Percentiles rank a stretch among this genome's conserved stretches.
These are phyloP conservation scores for Ifrita kowaldi DNA, from an alignment of 2,113 vertebrate species.

Conservation along the genomic window DNA sequence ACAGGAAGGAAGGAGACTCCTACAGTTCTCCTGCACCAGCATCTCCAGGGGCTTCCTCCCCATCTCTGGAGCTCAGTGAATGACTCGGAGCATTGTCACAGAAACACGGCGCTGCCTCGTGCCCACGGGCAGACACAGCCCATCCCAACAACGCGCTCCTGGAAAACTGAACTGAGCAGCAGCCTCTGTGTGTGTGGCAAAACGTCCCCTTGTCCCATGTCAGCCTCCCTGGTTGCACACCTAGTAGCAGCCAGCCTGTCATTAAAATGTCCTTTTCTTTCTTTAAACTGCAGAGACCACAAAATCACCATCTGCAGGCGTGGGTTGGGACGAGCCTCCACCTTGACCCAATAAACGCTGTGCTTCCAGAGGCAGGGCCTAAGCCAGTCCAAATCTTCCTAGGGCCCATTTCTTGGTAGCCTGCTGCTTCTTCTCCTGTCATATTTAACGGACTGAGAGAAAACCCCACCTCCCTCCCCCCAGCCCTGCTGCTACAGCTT, in stretches of 20 bases:
- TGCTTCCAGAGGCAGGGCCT: background rate
- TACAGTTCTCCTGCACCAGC: background rate
- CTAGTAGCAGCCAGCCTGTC: background rate
- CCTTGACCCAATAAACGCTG: background rate
- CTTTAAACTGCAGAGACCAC: background rate
- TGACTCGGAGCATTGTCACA: background rate
- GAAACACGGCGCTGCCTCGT: accelerated
- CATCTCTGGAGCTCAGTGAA: background rate
- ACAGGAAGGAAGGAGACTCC: slow-evolving; percentile 17
- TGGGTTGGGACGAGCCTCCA: background rate
- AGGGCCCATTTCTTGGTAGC: background rate
- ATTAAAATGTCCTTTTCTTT: background rate
- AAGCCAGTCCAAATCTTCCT: background rate
- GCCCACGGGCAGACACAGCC: background rate
- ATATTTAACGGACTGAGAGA: background rate
- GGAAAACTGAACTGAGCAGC: background rate
- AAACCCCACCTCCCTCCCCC: background rate
- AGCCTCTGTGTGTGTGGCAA: background rate
- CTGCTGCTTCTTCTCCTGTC: background rate
- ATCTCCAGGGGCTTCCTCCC: background rate
- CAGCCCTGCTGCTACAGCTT: background rate
- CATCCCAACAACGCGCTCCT: background rate
- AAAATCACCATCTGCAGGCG: background rate
- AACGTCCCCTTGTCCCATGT: background rate
- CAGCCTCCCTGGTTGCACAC: background rate